Evolutionary conservation across 1,140 invertebrate species (phyloP).

Genomic region (Meloidogyne chitwoodi): DNA sequence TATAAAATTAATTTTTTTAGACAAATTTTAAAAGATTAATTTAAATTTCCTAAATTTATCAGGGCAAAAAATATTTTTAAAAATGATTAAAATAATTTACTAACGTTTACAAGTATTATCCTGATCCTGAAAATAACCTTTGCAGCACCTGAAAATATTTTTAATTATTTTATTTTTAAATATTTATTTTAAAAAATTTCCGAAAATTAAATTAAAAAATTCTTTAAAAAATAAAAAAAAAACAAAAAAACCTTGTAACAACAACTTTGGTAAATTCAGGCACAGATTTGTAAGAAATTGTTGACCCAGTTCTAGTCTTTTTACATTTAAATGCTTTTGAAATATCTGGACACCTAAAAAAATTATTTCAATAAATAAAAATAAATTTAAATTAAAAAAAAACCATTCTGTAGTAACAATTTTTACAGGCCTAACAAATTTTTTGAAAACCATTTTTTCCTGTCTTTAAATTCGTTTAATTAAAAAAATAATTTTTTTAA

Average conservation of each 20-base stretch:
- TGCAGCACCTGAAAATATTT: conserved; percentile 68
- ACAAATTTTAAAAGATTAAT: neutral
- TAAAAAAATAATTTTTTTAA: neutral
- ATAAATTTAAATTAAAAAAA: neutral
- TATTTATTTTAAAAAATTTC: too few species aligned
- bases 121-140: conserved; percentile 70
- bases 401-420: conserved; percentile 38
- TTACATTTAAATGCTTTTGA: conserved; percentile 46
- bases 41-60: too few species aligned
- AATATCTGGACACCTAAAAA: conserved; percentile 33
- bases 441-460: conserved; percentile 41
- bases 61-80: too few species aligned
- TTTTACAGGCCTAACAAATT: conserved; percentile 37
- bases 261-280: conserved; percentile 71
- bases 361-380: neutral
- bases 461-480: conserved; percentile 28
- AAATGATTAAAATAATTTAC: conserved; percentile 12
- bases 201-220: too few species aligned
- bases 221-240: too few species aligned
- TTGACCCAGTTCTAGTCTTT: conserved; percentile 53
- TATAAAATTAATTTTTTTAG: neutral
- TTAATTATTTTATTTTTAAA: neutral
- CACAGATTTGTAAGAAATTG: conserved; percentile 58
- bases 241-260: conserved; percentile 66
- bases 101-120: conserved; percentile 52